Evolutionary conservation across 1,140 invertebrate species (phyloP).

Genomic region (Drosophila grimshawi): DNA sequence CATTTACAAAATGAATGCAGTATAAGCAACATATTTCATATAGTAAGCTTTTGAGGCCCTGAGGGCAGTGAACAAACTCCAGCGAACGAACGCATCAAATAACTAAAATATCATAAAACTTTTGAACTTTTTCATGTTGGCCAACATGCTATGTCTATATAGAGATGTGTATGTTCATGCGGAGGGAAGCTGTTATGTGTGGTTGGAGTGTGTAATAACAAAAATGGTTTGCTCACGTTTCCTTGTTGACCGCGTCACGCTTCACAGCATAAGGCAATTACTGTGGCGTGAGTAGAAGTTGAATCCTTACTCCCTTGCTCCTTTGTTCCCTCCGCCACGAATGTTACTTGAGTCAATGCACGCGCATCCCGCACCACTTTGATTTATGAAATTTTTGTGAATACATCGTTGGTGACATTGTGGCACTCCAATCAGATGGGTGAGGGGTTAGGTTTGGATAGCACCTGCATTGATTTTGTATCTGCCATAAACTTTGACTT

Average conservation of each 20-base stretch:
- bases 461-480: conserved; percentile 42
- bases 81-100: conserved; percentile 56
- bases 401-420: conserved; percentile 15
- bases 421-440: conserved; percentile 10
- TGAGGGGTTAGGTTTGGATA: background rate
- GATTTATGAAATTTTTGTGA: conserved; percentile 75
- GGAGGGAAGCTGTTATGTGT: background rate
- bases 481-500: conserved; percentile 41
- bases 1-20: conserved; percentile 43
- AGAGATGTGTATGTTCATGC: conserved; percentile 10
- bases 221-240: conserved; percentile 71
- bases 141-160: conserved; percentile 23
- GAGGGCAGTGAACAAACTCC: conserved; percentile 20
- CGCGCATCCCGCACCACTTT: conserved; percentile 47
- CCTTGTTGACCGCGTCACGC: conserved; percentile 77
- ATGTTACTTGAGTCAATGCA: conserved; percentile 37
- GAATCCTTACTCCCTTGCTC: conserved; percentile 48
- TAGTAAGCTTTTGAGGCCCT: conserved; percentile 8
- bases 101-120: conserved; percentile 75
- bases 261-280: conserved; percentile 79
- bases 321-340: conserved; percentile 15
- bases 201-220: conserved; percentile 54
- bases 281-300: conserved; percentile 61
- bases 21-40: conserved; percentile 23
- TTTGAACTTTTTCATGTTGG: conserved; percentile 63